A percentile compares a stretch with the other conserved stretches of the same genome.
Evolutionary conservation across 2,113 vertebrate species (phyloP).

Genomic region (Amphiprion ocellaris): DNA sequence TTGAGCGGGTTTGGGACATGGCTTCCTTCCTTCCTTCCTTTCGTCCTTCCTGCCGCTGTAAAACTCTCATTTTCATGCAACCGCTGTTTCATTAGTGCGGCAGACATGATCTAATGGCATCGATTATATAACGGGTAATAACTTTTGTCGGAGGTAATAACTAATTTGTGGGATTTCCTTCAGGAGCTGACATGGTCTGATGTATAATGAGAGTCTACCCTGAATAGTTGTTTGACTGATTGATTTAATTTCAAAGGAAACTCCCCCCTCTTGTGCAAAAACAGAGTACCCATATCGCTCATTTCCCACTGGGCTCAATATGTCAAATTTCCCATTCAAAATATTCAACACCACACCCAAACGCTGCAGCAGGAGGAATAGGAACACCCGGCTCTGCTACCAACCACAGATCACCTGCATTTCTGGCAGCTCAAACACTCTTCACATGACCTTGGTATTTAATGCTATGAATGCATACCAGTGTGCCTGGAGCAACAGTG

Average conservation of each 20-base stretch:
- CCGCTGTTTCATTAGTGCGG: conserved; percentile 39
- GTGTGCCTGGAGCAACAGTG: conserved; percentile 48
- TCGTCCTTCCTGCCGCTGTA: not conserved
- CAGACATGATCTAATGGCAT: conserved; percentile 63
- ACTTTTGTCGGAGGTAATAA: conserved; percentile 29
- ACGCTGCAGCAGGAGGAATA: conserved; percentile 27
- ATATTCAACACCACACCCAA: conserved; percentile 57
- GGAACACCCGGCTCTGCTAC: conserved; percentile 35
- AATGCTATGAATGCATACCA: conserved; percentile 55
- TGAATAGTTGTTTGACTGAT: conserved; percentile 30
- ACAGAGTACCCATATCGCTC: conserved; percentile 31
- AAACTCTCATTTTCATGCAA: conserved; percentile 34
- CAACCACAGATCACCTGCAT: conserved; percentile 66
- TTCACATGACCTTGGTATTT: conserved; percentile 61
- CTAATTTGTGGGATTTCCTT: conserved; percentile 40
- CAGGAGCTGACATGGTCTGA: conserved; percentile 49
- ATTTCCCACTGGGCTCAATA: conserved; percentile 30
- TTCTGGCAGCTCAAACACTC: conserved; percentile 52
- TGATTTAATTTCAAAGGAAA: conserved; percentile 60
- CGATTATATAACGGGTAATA: conserved; percentile 50
- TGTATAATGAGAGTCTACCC: conserved; percentile 20
- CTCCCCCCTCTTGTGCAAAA: conserved; percentile 27
- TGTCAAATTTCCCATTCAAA: conserved; percentile 51
- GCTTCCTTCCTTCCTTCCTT: not conserved
- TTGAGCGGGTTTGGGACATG: conserved; percentile 9